A percentile compares a stretch with the other conserved stretches of the same genome.
phyloP scores from a whole-genome alignment of 2,888 invertebrate genomes.

The Sminthurides aquaticus region DNA sequence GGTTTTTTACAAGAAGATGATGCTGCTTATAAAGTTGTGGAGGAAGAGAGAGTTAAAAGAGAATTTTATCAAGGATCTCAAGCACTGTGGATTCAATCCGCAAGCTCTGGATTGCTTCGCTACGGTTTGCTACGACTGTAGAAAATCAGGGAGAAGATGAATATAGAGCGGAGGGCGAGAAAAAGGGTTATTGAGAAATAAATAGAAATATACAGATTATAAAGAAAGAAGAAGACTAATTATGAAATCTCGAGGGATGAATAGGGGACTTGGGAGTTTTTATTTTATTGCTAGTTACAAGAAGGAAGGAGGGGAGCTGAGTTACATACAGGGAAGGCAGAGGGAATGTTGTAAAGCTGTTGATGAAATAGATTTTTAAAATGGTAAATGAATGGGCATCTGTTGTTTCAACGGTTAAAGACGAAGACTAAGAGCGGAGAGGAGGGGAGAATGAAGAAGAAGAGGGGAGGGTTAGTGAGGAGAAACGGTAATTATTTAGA shows the following conservation, averaged over 20 bases:
- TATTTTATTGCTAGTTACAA: not conserved
- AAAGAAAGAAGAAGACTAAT: not conserved
- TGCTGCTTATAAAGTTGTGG: too few species aligned
- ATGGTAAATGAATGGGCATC: not conserved
- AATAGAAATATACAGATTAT: too few species aligned
- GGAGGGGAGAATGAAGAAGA: not conserved
- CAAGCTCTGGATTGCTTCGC: too few species aligned
- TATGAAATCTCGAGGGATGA: not conserved
- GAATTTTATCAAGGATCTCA: too few species aligned
- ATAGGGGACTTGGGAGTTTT: not conserved
- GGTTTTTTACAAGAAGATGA: too few species aligned
- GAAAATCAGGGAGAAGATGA: too few species aligned
- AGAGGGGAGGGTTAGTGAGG: not conserved
- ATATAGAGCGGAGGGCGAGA: too few species aligned
- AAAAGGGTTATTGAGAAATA: not conserved
- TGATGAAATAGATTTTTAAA: not conserved
- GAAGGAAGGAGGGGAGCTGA: not conserved
- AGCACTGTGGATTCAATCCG: too few species aligned
- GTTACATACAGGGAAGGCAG: not conserved
- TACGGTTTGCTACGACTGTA: too few species aligned
- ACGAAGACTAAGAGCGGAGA: not conserved
- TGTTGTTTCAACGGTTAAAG: not conserved
- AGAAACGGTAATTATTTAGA: not conserved
- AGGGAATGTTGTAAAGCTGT: not conserved
- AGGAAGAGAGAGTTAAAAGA: too few species aligned